Evolutionary conservation across 30 jellyfish, hydroid and myxozoan genomes (phyloP), one percentile per base, ranked within the genome.

Genomic region (Cassiopea xamachana): DNA sequence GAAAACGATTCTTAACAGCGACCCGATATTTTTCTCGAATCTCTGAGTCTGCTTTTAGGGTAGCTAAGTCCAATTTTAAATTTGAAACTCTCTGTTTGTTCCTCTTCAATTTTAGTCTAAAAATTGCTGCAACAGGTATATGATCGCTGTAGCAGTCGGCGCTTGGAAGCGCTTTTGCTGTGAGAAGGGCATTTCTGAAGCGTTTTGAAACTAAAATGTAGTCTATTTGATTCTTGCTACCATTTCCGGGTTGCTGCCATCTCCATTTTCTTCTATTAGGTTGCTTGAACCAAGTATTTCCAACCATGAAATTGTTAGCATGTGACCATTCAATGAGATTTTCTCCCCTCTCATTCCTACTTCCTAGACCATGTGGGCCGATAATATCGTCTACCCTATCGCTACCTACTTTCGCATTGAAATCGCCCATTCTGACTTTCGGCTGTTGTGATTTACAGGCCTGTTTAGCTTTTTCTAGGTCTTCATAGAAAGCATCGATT

Each of bases 201-300:
- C 88, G 8, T 19, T 60, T 79, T 7, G 51, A 50, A 55, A 79
- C 58, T 2, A 73, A 50, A 43, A 79, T 79, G 77, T 17, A 79
- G 69, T 79, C 88, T 3, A 75, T 75, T 59, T 82, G 90, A 48
- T 82, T 82, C 18, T 19, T 9, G 48, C 2, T 14, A 2, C 49
- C 43, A 7, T 45, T 84, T 59, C 82, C 82, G 2, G 90, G 90
- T 48, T 84, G 45, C 44, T n/a, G 47, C 90, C 90, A 82, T 14
- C 18, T 82, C 82, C 82, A 82, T 46, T 39, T 47, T 46, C 82
- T 78, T 13, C 90, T 27, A 4, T 44, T 16, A 10, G 64, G 90
- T n/a, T 27, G 67, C 64, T 61, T 16, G 43, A 61, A 82, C 84
- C 90, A 82, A 2, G 90, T 82, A 71, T 82, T 82, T 4, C 46